Base-by-base conservation (phyloP, 1,140 invertebrate genomes). In the Caerostris darwini region DNA sequence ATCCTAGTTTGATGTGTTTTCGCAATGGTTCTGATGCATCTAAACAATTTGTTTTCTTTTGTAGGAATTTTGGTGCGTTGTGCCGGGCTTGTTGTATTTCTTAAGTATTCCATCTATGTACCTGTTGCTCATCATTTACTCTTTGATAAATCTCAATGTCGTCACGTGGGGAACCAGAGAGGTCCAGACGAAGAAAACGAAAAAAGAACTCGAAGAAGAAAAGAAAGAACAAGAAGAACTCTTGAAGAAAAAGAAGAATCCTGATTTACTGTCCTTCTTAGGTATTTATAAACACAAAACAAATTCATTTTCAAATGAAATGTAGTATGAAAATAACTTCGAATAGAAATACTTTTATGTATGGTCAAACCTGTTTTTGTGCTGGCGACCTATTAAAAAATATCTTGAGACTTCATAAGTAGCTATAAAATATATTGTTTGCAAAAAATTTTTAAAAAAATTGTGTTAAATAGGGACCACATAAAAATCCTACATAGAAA, bases 91-190 rank as follows among this genome's bases (percentile, higher is more conserved):
- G 3, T 98, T 99, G 94, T 99, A 99, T 96, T 97, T 99, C 85
- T 96, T 99, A 10, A 99, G 98, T 58, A 99, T 99, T 95, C 99
- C 99, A 0, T 99, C 99, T 95, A 99, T 99, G 97, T 99, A 99
- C 97, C 97, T 99, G 95, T 97, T 99, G 14, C 97, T 99, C 95
- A 99, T 99, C 95, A 97, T 99, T 77, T 99, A 99, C 96, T 99
- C 99, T 8, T 97, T 99, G 94, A 99, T 99, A 96, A 99, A 99
- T 96, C 96, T 99, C 82, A 99, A 99, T 96, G 98, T 99, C 94
- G 99, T 99, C 95, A 98, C 99, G 0, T 99, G 99, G 99, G 99
- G 99, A 95, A 99, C 99, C 6, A 97, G 99, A 94, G 99, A 99
- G 97, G 98, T 99, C 2, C 97, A 98, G 94, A 97, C 94, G 7